Base-by-base conservation (phyloP, 2,797 vertebrate genomes). In the Oophaga sylvatica region DNA sequence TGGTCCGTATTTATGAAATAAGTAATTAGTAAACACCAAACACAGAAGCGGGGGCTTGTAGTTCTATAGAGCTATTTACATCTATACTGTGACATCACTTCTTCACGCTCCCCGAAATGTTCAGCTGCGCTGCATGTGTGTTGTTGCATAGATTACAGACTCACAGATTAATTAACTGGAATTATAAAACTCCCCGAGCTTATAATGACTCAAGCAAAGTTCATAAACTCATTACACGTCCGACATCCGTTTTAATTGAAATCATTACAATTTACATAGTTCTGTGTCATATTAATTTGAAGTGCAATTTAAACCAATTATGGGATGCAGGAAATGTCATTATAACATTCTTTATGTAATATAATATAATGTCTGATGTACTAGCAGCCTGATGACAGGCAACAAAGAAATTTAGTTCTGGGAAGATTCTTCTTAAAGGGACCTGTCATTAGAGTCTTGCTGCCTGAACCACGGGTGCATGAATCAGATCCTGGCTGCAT, bases 171-270 rank as follows among this genome's bases (percentile, higher is more conserved):
- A 81, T 63, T 48, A 73, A 81, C 68, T n/a, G 56, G 57, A 80
- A 88, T 79, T 62, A 88, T 53, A 76, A 81, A 88, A 71, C 71
- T 87, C 59, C 48, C 29, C 70, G 10, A 22, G 48, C 13, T 65
- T 83, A 20, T 83, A 87, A 76, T 83, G 60, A 83, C 68, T 56
- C 26, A 48, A 67, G 81, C 65, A 84, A 84, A 88, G 87, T 70
- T 88, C 81, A 80, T 73, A 84, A 87, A 83, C 81, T 83, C 81
- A 88, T 88, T 88, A 84, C 75, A 71, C 73, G 48, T 88, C 70
- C 59, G 63, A 84, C 56, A 84, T 88, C 57, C 53, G 29, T 88
- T 84, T 88, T 84, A 88, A 88, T 84, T 84, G 81, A 79, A 83
- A 84, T 84, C 63, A 82, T 63, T 68, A 65, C 41, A 59, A 87